A percentile compares a stretch with the other conserved stretches of the same genome.
Conservation (phyloP, 1,140 invertebrate species). For the Nixonia krombeini region DNA sequence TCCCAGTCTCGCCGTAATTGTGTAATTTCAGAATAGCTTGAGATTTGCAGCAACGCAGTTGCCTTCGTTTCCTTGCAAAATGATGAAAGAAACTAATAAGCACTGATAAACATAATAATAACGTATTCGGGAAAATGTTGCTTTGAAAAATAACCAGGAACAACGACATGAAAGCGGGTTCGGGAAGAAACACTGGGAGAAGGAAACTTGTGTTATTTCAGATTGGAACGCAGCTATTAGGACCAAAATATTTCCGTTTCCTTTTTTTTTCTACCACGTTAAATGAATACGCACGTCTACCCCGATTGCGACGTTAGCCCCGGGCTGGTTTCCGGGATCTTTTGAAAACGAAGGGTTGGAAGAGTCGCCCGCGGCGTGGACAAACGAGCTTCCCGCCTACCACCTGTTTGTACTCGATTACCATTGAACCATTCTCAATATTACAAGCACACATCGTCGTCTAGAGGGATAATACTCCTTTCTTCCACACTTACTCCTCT, state of each 20-base stretch:
- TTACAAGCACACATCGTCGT: slow-evolving; percentile 32
- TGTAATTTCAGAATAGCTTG: too few relatives aligned
- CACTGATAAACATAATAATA: too few relatives aligned
- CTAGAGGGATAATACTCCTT: slow-evolving; percentile 42
- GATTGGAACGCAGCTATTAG: slow-evolving; percentile 1
- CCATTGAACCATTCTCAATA: slow-evolving; percentile 36
- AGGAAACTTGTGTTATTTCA: slow-evolving; percentile 25
- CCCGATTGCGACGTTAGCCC: slow-evolving; percentile 27
- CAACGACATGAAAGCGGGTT: neutral
- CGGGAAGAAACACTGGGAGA: neutral
- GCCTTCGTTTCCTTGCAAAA: too few relatives aligned
- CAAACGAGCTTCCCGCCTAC: slow-evolving; percentile 37
- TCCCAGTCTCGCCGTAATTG: too few relatives aligned
- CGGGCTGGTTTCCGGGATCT: slow-evolving; percentile 29
- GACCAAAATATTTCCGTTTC: slow-evolving; percentile 12
- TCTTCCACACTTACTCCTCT: slow-evolving; percentile 1
- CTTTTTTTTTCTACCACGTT: slow-evolving; percentile 18
- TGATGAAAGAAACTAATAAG: too few relatives aligned
- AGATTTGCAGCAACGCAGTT: too few relatives aligned
- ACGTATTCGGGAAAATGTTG: too few relatives aligned
- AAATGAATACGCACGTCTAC: slow-evolving; percentile 17
- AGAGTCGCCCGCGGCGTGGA: slow-evolving; percentile 37
- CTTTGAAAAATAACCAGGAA: too few relatives aligned
- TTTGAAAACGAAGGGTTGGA: slow-evolving; percentile 37
- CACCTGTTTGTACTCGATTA: slow-evolving; percentile 51